A percentile compares a stretch with the other conserved stretches of the same genome.
phyloP scores from a whole-genome alignment of 2,797 vertebrate genomes.

The Parotocinclus haroldoi region DNA sequence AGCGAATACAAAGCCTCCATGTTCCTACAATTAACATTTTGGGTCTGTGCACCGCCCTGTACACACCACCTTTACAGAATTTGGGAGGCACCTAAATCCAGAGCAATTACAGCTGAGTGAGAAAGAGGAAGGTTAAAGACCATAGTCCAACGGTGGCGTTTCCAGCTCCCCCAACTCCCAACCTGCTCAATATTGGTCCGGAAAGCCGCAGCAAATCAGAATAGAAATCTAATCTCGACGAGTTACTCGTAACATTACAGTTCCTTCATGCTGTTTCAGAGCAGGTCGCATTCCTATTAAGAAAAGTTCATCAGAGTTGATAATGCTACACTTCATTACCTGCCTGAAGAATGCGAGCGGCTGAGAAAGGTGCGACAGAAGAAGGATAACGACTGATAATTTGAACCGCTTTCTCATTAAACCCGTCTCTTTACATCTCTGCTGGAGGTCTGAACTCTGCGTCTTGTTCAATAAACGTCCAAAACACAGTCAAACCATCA shows the following conservation, averaged over 20 bases:
- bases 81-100: too few species aligned
- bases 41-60: too few species aligned
- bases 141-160: too few species aligned
- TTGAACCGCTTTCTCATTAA: slow-evolving; percentile 30
- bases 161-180: too few species aligned
- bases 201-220: too few species aligned
- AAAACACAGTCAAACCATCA: slow-evolving; percentile 3
- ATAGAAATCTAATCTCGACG: too few species aligned
- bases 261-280: neutral
- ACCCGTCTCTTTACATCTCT: slow-evolving; percentile 4
- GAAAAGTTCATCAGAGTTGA: slow-evolving; percentile 22
- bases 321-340: slow-evolving; percentile 28
- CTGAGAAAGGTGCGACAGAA: neutral
- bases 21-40: too few species aligned
- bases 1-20: too few species aligned
- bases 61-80: too few species aligned
- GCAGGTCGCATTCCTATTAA: neutral
- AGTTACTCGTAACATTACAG: neutral
- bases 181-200: too few species aligned
- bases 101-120: too few species aligned
- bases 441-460: slow-evolving; percentile 19
- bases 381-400: slow-evolving; percentile 6
- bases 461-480: slow-evolving; percentile 33
- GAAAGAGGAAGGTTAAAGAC: too few species aligned
- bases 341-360: neutral